Conservation (phyloP, 1,140 invertebrate species). For the Macrosteles quadrilineatus region DNA sequence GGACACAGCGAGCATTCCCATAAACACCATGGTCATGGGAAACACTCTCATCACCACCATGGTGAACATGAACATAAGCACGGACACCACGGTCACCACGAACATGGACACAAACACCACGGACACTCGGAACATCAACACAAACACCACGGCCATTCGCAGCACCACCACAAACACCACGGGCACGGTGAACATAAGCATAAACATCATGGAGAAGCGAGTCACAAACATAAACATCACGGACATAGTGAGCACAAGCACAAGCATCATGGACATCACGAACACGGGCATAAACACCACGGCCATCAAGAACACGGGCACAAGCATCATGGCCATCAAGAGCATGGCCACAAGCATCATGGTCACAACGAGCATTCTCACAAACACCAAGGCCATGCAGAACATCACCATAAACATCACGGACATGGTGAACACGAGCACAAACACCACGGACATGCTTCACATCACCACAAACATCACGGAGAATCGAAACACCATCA, state of each 20-base stretch:
- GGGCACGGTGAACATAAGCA: slow-evolving; percentile 28
- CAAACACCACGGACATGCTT: slow-evolving; percentile 15
- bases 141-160: slow-evolving; percentile 28
- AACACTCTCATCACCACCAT: slow-evolving; percentile 13
- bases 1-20: slow-evolving; percentile 15
- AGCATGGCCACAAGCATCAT: slow-evolving; percentile 7
- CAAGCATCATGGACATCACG: slow-evolving; percentile 7
- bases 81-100: slow-evolving; percentile 5
- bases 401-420: slow-evolving; percentile 12
- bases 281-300: slow-evolving; percentile 13
- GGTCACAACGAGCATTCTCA: not conserved
- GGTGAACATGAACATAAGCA: slow-evolving; percentile 12
- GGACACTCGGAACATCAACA: slow-evolving; percentile 20
- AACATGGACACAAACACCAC: slow-evolving; percentile 30
- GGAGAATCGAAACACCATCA: slow-evolving; percentile 7
- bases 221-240: slow-evolving; percentile 23
- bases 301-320: slow-evolving; percentile 12
- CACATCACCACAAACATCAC: slow-evolving; percentile 6
- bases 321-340: slow-evolving; percentile 8
- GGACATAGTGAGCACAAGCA: slow-evolving; percentile 21
- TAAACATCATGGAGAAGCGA: slow-evolving; percentile 26
- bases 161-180: slow-evolving; percentile 27
- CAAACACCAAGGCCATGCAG: slow-evolving; percentile 1
- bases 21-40: not conserved
- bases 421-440: slow-evolving; percentile 22